Conservation (phyloP, 92 coral and sea anemone species). For the Phenganax subtilis region DNA sequence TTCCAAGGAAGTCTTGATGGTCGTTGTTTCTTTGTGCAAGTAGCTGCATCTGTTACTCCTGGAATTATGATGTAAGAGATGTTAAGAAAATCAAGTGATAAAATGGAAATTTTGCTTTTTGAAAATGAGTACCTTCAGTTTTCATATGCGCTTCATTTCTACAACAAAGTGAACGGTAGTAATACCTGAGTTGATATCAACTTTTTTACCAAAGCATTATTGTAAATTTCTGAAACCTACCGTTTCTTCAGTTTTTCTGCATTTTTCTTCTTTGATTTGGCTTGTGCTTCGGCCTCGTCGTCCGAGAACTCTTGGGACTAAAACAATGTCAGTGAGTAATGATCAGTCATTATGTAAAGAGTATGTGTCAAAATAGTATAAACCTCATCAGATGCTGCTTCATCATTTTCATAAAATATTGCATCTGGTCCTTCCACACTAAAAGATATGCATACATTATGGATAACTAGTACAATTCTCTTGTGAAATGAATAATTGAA, state of each 20-base stretch:
- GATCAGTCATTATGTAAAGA: background rate
- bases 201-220: background rate
- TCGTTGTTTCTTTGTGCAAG: too few relatives aligned
- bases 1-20: too few relatives aligned
- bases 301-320: conserved; percentile 79
- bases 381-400: conserved; percentile 85
- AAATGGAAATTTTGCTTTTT: background rate
- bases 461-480: background rate
- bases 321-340: background rate
- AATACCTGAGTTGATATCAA: background rate
- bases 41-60: too few relatives aligned
- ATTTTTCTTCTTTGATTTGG: conserved; percentile 56
- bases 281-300: conserved; percentile 84
- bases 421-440: conserved; percentile 94
- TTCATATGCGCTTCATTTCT: background rate
- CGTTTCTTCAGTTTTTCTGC: conserved; percentile 54
- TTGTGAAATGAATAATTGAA: background rate
- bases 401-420: conserved; percentile 69
- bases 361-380: background rate
- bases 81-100: background rate
- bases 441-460: background rate
- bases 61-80: too few relatives aligned
- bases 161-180: background rate
- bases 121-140: background rate
- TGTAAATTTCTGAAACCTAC: background rate